A percentile compares a stretch with the other conserved stretches of the same genome.
Conservation (phyloP, 2,888 invertebrate genomes). For the Caradrina kadenii region DNA sequence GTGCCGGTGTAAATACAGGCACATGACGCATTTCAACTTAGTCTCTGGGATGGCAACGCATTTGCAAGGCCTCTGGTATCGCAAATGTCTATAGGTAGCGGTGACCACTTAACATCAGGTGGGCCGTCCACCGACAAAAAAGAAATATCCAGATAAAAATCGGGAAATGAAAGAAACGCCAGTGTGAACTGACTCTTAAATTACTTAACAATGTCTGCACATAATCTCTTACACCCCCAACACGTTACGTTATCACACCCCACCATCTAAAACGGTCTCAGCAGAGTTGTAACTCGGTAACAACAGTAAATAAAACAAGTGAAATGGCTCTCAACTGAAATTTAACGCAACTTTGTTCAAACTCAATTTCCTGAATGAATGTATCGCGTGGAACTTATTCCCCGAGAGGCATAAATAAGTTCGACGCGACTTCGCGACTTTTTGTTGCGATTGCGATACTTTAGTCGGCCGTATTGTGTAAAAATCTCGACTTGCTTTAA, state of each 20-base stretch:
- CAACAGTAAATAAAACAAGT: constrained; percentile 52
- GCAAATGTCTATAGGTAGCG: no score
- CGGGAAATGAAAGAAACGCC: no score
- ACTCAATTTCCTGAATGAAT: constrained; percentile 72
- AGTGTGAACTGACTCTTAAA: background rate
- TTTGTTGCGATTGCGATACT: constrained; percentile 23
- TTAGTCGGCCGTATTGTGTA: background rate
- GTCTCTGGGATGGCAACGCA: no score
- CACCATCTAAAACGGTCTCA: constrained; percentile 25
- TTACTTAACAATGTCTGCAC: background rate
- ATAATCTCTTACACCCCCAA: background rate
- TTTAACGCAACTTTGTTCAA: constrained; percentile 61
- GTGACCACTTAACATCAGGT: no score
- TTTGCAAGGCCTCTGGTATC: no score
- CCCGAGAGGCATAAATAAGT: constrained; percentile 24
- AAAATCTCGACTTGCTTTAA: no score
- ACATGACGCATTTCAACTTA: no score
- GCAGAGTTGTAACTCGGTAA: constrained; percentile 37
- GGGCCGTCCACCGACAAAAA: no score
- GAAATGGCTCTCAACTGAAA: constrained; percentile 36
- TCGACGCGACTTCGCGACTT: constrained; percentile 27
- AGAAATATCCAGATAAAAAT: no score
- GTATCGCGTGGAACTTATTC: constrained; percentile 57
- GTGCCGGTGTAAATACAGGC: no score
- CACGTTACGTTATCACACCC: constrained; percentile 11